Conservation (phyloP, 1,140 invertebrate species). For the Cotesia chilonis region DNA sequence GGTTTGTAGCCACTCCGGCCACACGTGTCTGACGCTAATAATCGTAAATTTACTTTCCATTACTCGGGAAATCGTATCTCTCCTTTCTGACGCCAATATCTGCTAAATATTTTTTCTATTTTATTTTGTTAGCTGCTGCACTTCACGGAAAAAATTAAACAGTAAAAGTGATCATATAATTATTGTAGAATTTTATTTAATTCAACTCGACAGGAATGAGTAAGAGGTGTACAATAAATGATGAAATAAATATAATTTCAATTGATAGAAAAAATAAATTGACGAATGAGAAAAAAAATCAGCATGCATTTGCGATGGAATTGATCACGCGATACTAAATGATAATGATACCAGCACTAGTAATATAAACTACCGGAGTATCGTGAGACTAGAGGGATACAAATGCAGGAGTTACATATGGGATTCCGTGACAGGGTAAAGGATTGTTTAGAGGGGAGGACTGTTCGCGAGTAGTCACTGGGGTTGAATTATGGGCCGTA, state of each 20-base stretch:
- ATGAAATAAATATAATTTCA: background rate
- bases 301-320: slow-evolving; percentile 32
- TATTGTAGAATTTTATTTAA: too few species aligned
- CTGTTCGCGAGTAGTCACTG: slow-evolving; percentile 43
- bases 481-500: slow-evolving; percentile 47
- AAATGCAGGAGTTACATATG: slow-evolving; percentile 34
- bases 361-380: background rate
- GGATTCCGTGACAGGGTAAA: slow-evolving; percentile 41
- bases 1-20: too few species aligned
- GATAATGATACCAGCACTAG: background rate
- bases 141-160: too few species aligned
- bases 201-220: too few species aligned
- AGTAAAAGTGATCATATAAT: too few species aligned
- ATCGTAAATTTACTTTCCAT: too few species aligned
- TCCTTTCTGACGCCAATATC: too few species aligned
- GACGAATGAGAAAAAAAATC: slow-evolving; percentile 27
- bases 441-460: slow-evolving; percentile 36
- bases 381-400: slow-evolving; percentile 30
- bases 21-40: too few species aligned
- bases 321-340: slow-evolving; percentile 32
- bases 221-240: background rate
- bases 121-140: too few species aligned
- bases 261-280: background rate
- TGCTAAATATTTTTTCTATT: too few species aligned
- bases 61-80: too few species aligned